Percentiles rank a stretch among this genome's conserved stretches.
phyloP scores from a whole-genome alignment of 2,113 vertebrate species.

The Bufo gargarizans region DNA sequence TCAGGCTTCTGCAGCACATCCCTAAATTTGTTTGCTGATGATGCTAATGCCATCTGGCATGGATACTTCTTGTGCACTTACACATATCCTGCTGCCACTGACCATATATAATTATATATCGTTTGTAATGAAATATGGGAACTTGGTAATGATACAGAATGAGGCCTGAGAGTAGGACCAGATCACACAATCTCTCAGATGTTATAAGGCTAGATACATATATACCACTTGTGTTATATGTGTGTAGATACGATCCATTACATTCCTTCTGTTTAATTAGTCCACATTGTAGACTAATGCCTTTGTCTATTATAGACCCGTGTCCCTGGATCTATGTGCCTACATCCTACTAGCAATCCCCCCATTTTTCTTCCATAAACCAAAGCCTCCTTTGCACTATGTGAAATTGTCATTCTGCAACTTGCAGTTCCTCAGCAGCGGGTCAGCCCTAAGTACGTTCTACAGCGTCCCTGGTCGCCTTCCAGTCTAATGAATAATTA shows the following conservation, averaged over 20 bases:
- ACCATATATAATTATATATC: not conserved
- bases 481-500: conserved; percentile 62
- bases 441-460: not conserved
- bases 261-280: not conserved
- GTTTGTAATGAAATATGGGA: not conserved
- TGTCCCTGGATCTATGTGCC: not conserved
- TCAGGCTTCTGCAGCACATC: conserved; percentile 82
- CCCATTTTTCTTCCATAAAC: not conserved
- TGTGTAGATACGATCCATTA: not conserved
- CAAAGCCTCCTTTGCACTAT: not conserved
- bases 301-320: not conserved
- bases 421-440: not conserved
- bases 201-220: not conserved
- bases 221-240: not conserved
- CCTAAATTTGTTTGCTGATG: conserved; percentile 86
- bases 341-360: not conserved
- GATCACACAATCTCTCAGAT: not conserved
- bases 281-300: not conserved
- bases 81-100: conserved; percentile 69
- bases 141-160: not conserved
- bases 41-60: conserved; percentile 85
- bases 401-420: not conserved
- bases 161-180: not conserved
- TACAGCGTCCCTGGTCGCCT: not conserved
- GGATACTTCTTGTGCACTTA: conserved; percentile 81